phyloP scores from a whole-genome alignment of 2,888 invertebrate genomes.

The Clunio marinus region DNA sequence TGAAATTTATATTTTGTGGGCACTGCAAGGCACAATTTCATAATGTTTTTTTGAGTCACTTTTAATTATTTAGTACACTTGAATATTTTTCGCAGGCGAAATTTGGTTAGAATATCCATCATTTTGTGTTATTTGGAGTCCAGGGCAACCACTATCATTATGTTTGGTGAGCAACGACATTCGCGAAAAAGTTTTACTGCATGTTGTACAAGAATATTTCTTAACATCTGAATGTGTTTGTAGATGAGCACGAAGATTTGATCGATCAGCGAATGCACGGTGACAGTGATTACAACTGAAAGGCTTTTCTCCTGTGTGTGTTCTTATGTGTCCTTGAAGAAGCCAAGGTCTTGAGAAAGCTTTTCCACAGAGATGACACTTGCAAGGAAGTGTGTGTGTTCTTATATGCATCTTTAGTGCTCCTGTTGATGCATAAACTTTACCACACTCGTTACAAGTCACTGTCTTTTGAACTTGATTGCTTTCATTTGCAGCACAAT shows the following conservation, averaged over 20 bases:
- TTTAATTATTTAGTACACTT: constrained; percentile 32
- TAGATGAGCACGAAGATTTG: constrained; percentile 91
- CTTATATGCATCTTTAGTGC: constrained; percentile 99
- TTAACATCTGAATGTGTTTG: constrained; percentile 98
- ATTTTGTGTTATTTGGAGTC: constrained; percentile 43
- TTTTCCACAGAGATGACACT: constrained; percentile 93
- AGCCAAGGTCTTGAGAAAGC: constrained; percentile 97
- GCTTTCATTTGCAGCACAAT: constrained; percentile 82
- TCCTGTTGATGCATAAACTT: constrained; percentile 90
- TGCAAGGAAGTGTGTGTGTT: constrained; percentile 96
- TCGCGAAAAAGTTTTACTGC: constrained; percentile 93
- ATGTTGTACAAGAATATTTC: constrained; percentile 90
- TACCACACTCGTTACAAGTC: constrained; percentile 94
- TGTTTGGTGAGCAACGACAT: constrained; percentile 96
- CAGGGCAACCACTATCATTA: constrained; percentile 81
- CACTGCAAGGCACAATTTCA: constrained; percentile 35
- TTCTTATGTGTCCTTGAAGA: constrained; percentile 94
- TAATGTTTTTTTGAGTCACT: neutral
- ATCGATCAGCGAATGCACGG: constrained; percentile 94
- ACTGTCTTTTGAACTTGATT: constrained; percentile 86
- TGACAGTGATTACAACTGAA: constrained; percentile 94
- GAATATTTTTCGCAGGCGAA: constrained; percentile 32
- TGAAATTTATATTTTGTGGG: constrained; percentile 19
- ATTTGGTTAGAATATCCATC: constrained; percentile 22
- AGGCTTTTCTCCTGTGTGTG: constrained; percentile 97